Conservation (phyloP, 1,140 invertebrate species). For the Drosophila suzukii region DNA sequence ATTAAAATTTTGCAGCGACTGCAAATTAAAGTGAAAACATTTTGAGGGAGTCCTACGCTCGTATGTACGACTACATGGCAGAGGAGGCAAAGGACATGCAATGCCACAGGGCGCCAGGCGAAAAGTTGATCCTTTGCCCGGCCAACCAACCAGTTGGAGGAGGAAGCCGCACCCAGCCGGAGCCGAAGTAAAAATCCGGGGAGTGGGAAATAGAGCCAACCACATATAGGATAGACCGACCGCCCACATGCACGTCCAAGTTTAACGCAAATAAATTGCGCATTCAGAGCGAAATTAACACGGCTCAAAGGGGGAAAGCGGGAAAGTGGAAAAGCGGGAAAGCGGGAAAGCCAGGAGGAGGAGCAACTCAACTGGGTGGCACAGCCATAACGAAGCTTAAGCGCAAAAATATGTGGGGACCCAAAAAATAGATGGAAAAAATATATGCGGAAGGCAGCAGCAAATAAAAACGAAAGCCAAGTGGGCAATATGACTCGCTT, state of each 20-base stretch:
- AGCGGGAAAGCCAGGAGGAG: not conserved
- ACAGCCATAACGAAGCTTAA: conserved; percentile 67
- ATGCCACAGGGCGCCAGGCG: conserved; percentile 31
- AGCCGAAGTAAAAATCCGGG: conserved; percentile 9
- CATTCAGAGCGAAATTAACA: conserved; percentile 81
- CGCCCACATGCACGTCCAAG: conserved; percentile 52
- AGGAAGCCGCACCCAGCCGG: conserved; percentile 17
- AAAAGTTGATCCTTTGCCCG: conserved; percentile 68
- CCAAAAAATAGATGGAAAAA: conserved; percentile 20
- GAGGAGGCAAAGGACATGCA: conserved; percentile 46
- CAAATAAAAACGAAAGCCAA: conserved; percentile 47
- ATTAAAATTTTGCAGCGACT: conserved; percentile 74
- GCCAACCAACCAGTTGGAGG: not conserved
- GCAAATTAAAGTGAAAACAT: conserved; percentile 80
- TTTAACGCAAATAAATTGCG: conserved; percentile 81
- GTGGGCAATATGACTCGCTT: conserved; percentile 45
- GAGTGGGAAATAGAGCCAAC: not conserved
- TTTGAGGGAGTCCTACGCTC: conserved; percentile 48
- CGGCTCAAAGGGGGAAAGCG: conserved; percentile 13
- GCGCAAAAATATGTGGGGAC: conserved; percentile 60
- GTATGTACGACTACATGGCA: conserved; percentile 9
- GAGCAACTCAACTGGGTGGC: conserved; percentile 24
- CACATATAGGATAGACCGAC: conserved; percentile 9
- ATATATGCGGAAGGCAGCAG: conserved; percentile 21
- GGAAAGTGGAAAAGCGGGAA: not conserved